Percentiles rank a stretch among this genome's conserved stretches.
phyloP scores from a whole-genome alignment of 2,797 vertebrate genomes.

The Myoxocephalus aenaeus region DNA sequence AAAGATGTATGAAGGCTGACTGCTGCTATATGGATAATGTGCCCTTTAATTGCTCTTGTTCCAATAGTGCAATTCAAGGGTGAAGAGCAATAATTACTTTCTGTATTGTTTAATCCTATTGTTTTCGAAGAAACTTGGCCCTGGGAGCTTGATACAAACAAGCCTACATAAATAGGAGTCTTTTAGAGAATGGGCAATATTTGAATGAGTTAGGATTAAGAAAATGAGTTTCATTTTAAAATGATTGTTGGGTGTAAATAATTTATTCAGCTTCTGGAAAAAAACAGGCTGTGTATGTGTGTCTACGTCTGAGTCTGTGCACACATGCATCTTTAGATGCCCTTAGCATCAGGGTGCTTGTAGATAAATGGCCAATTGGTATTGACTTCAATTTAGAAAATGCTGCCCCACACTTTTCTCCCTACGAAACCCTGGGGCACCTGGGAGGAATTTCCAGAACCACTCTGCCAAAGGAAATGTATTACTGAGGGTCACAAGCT shows the following conservation, averaged over 20 bases:
- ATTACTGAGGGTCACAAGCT: constrained; percentile 78
- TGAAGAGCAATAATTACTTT: constrained; percentile 62
- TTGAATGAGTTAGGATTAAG: constrained; percentile 59
- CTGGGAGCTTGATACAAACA: constrained; percentile 46
- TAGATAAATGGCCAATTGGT: constrained; percentile 81
- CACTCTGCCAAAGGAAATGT: constrained; percentile 79
- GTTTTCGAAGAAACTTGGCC: constrained; percentile 42
- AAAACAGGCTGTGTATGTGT: constrained; percentile 23
- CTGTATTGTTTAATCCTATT: constrained; percentile 68
- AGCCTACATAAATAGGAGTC: constrained; percentile 33
- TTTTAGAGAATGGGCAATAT: constrained; percentile 46
- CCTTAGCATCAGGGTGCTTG: constrained; percentile 73
- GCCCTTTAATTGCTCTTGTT: constrained; percentile 58
- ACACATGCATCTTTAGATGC: constrained; percentile 62
- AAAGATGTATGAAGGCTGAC: constrained; percentile 54
- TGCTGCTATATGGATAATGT: constrained; percentile 69
- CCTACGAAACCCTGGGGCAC: constrained; percentile 69
- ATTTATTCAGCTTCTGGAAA: constrained; percentile 47
- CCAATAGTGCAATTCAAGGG: constrained; percentile 53
- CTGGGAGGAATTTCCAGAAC: constrained; percentile 74
- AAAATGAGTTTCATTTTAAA: constrained; percentile 63
- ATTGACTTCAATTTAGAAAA: constrained; percentile 86
- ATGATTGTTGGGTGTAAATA: constrained; percentile 57
- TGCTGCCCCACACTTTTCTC: constrained; percentile 81
- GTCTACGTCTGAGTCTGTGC: constrained; percentile 11